Evolutionary conservation across 1,140 invertebrate genomes (phyloP).

Genomic region (Kradibia gibbosae): DNA sequence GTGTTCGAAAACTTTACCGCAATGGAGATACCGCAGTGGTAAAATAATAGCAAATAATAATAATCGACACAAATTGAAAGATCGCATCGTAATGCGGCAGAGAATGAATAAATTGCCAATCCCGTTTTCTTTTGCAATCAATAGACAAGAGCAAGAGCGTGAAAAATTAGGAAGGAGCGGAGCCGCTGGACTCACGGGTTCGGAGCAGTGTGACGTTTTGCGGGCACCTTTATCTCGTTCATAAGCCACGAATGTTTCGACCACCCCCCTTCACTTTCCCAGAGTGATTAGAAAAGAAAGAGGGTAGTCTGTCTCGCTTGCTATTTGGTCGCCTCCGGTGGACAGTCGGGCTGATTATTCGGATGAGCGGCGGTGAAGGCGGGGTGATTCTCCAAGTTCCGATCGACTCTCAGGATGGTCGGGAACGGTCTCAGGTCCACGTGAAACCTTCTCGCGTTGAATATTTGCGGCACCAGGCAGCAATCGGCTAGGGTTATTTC

Average conservation of each 20-base stretch:
- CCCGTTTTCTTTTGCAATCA: too few relatives aligned
- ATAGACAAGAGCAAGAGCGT: too few relatives aligned
- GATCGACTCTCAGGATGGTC: slow-evolving; percentile 88
- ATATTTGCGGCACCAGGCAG: slow-evolving; percentile 95
- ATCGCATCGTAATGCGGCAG: too few relatives aligned
- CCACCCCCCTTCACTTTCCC: slow-evolving; percentile 42
- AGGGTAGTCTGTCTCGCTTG: slow-evolving; percentile 73
- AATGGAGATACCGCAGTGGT: too few relatives aligned
- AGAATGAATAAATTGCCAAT: too few relatives aligned
- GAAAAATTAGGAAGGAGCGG: too few relatives aligned
- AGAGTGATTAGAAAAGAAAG: slow-evolving; percentile 68
- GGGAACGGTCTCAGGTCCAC: slow-evolving; percentile 93
- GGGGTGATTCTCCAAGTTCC: slow-evolving; percentile 87
- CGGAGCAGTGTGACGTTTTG: too few relatives aligned
- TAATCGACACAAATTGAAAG: too few relatives aligned
- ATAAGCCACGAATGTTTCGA: slow-evolving; percentile 50
- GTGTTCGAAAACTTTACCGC: too few relatives aligned
- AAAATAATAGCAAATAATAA: too few relatives aligned
- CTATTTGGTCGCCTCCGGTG: slow-evolving; percentile 86
- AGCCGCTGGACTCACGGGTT: too few relatives aligned
- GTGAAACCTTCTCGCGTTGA: slow-evolving; percentile 92
- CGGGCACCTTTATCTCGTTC: slow-evolving; percentile 57
- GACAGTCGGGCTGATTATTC: slow-evolving; percentile 92
- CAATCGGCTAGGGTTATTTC: slow-evolving; percentile 95
- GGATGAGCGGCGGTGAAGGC: slow-evolving; percentile 91